Evolutionary conservation across 2,113 vertebrate genomes (phyloP), one percentile per base, ranked within the genome.

Genomic region (Cettia cetti): DNA sequence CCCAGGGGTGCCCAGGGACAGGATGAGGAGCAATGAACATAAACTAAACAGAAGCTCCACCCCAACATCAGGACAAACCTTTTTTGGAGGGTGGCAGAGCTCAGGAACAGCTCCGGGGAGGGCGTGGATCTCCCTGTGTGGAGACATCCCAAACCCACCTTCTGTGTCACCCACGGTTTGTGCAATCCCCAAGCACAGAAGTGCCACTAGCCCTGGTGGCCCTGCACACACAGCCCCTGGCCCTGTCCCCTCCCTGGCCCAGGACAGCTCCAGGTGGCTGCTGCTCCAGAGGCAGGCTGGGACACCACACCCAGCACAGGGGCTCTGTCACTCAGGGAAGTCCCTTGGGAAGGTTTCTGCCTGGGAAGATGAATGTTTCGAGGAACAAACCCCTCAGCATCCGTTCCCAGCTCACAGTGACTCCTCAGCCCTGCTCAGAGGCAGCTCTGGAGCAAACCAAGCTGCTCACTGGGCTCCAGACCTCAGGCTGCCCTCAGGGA

Each of bases 391-490:
- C 70, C 87, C 82, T 89, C 84, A 91, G 96, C 96, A 90, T 80
- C 95, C 94, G 92, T 86, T 96, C 95, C 96, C 74, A 27, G 86
- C 89, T 94, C 83, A 31, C 90, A 42, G 95, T 6, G 68, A 71
- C 65, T 70, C 86, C 87, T 86, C 70, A 92, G 90, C 82, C 83
- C 89, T 52, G 54, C 92, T 90, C 94, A 71, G 74, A 94, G 86
- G 84, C 86, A 79, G 15, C 26, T 94, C 97, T 84, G 94, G 92
- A 96, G 92, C 89, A 96, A 96, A 95, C 52, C 40, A 37, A 90
- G 61, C 86, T 96, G 69, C 74, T 76, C 82, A 39, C 89, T 6
- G 42, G 24, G 80, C 61, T 86, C 79, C 54, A 82, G 77, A 85
- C 65, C 91, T 64, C 61, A 4, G 72, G 78, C 57, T 83, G 66